These are phyloP conservation scores for Mustela erminea DNA, from an alignment of 2,797 vertebrate species.

Conservation along the genomic window DNA sequence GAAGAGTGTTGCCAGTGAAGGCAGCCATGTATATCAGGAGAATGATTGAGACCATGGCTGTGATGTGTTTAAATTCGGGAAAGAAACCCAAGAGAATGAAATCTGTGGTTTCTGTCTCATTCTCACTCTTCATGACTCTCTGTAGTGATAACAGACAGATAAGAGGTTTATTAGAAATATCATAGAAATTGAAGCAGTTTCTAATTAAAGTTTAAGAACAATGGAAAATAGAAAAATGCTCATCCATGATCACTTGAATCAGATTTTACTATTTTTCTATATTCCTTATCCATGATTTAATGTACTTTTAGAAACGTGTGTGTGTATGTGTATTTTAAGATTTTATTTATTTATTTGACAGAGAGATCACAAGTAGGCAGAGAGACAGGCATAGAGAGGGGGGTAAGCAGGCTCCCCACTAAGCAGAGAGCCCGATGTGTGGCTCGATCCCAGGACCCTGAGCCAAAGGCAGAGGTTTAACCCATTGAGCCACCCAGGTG, in stretches of 20 bases:
- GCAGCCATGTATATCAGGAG: background rate
- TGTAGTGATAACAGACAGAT: background rate
- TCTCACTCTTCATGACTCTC: background rate
- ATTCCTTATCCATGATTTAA: background rate
- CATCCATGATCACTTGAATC: background rate
- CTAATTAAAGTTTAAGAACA: background rate
- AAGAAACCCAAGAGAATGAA: constrained; percentile 44
- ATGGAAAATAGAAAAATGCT: background rate
- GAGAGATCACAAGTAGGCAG: too few relatives aligned
- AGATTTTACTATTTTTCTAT: background rate
- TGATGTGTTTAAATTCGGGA: background rate
- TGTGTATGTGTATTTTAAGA: too few relatives aligned
- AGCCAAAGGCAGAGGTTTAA: too few relatives aligned
- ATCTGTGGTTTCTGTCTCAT: background rate
- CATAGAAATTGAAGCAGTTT: background rate
- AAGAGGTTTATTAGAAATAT: background rate
- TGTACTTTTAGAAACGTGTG: background rate
- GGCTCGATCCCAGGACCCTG: too few relatives aligned
- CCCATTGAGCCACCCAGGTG: too few relatives aligned
- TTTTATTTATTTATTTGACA: too few relatives aligned
- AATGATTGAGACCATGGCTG: background rate
- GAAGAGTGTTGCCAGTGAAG: background rate
- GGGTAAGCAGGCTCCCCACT: too few relatives aligned
- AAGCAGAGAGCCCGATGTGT: too few relatives aligned
- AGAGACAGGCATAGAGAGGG: too few relatives aligned